Evolutionary conservation across 2,888 invertebrate genomes (phyloP).

Genomic region (Cataglyphis rosenhaueri): DNA sequence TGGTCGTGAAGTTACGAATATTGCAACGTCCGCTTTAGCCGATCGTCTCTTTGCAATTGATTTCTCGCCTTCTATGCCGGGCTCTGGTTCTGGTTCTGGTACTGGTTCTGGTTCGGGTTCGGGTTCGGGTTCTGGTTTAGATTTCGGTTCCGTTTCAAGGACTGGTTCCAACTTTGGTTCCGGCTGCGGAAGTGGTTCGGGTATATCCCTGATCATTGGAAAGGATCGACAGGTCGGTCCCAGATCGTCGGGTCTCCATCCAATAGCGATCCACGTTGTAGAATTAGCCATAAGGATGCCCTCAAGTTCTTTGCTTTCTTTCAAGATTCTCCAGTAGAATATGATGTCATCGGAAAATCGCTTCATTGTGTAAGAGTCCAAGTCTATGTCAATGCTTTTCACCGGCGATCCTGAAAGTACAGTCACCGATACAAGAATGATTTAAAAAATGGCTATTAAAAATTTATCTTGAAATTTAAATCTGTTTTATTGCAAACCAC

Average conservation of each 20-base stretch:
- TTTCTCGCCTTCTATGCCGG: slow-evolving; percentile 82
- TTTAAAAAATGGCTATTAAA: neutral
- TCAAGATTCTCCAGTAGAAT: slow-evolving; percentile 94
- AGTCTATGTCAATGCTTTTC: slow-evolving; percentile 91
- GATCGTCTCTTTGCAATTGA: slow-evolving; percentile 81
- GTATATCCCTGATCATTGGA: slow-evolving; percentile 88
- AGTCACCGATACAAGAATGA: neutral
- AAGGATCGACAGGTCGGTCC: slow-evolving; percentile 93
- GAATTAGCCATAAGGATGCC: slow-evolving; percentile 95
- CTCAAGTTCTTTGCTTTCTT: slow-evolving; percentile 94
- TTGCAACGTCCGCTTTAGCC: slow-evolving; percentile 77
- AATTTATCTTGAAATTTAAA: too few relatives aligned
- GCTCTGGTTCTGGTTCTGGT: slow-evolving; percentile 82
- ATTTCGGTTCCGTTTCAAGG: slow-evolving; percentile 81
- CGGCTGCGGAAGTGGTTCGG: slow-evolving; percentile 83
- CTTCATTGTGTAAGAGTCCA: slow-evolving; percentile 90
- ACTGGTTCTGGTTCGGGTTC: slow-evolving; percentile 80
- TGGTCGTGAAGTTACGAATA: slow-evolving; percentile 75
- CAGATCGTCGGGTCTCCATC: slow-evolving; percentile 94
- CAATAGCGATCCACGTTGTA: slow-evolving; percentile 92
- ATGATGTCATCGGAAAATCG: slow-evolving; percentile 91
- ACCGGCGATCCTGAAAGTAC: slow-evolving; percentile 90
- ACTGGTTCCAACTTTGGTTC: slow-evolving; percentile 83
- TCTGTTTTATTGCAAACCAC: neutral
- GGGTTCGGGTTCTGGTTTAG: slow-evolving; percentile 81